Percentiles rank a stretch among this genome's conserved stretches.
phyloP scores from a whole-genome alignment of 1,140 invertebrate species.

The Drosophila ironensis region DNA sequence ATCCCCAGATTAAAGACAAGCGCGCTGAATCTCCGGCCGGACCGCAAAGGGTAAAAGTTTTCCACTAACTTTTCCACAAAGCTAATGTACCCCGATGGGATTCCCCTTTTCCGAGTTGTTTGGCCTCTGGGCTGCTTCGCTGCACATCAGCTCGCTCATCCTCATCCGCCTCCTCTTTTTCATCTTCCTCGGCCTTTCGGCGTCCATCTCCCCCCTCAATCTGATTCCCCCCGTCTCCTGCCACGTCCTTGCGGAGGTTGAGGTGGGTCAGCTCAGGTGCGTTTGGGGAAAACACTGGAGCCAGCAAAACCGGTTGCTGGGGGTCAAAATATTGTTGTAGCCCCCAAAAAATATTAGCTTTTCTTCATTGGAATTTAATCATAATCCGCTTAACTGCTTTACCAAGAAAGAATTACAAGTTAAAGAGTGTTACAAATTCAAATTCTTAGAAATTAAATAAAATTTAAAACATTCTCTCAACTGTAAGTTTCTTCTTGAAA shows the following conservation, averaged over 20 bases:
- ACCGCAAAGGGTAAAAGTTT: conserved; percentile 34
- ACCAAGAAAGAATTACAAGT: too few species aligned
- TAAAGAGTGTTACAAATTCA: too few species aligned
- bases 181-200: neutral
- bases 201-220: neutral
- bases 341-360: conserved; percentile 5
- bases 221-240: neutral
- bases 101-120: conserved; percentile 9
- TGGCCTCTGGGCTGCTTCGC: conserved; percentile 16
- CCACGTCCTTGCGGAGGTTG: conserved; percentile 19
- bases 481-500: too few species aligned
- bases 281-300: conserved; percentile 20
- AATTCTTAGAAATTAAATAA: too few species aligned
- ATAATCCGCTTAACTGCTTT: neutral
- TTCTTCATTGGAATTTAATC: too few species aligned
- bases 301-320: conserved; percentile 1
- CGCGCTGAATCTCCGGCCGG: neutral
- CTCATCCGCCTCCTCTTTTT: conserved; percentile 1
- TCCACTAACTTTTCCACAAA: conserved; percentile 31
- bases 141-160: conserved; percentile 31
- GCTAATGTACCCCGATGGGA: conserved; percentile 40
- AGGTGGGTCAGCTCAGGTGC: conserved; percentile 28
- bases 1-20: conserved; percentile 37
- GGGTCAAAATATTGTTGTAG: neutral
- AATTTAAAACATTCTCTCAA: too few species aligned